A percentile compares a stretch with the other conserved stretches of the same genome.
phyloP scores from a whole-genome alignment of 2,113 vertebrate genomes.

The Catharus fuscescens region DNA sequence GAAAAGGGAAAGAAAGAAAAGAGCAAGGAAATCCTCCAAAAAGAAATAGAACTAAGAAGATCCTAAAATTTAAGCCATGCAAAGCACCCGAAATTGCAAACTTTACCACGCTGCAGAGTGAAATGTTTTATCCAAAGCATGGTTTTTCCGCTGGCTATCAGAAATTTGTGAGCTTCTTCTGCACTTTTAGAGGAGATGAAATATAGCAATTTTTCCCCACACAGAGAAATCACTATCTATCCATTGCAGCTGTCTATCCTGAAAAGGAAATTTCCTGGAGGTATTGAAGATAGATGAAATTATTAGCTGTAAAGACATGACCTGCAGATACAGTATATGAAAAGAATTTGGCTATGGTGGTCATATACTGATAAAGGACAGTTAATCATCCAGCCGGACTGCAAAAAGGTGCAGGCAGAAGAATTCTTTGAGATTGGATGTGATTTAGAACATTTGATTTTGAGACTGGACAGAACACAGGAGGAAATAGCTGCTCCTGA shows the following conservation, averaged over 20 bases:
- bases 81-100: background rate
- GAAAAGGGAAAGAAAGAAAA: background rate
- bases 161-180: background rate
- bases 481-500: background rate
- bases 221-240: constrained; percentile 18
- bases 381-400: background rate
- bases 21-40: background rate
- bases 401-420: background rate
- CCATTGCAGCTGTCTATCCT: constrained; percentile 15
- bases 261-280: constrained; percentile 47
- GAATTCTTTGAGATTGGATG: background rate
- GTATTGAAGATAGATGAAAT: constrained; percentile 32
- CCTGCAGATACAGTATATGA: constrained; percentile 4
- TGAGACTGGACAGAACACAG: background rate
- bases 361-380: background rate
- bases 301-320: constrained; percentile 24
- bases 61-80: background rate
- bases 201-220: background rate
- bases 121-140: background rate
- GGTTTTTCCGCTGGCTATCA: background rate
- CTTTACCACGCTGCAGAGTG: background rate
- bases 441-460: background rate
- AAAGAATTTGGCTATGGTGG: constrained; percentile 4
- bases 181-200: background rate
- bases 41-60: background rate